phyloP scores from a whole-genome alignment of 35 echinoderm and acorn worm genomes.

The Acanthaster planci region DNA sequence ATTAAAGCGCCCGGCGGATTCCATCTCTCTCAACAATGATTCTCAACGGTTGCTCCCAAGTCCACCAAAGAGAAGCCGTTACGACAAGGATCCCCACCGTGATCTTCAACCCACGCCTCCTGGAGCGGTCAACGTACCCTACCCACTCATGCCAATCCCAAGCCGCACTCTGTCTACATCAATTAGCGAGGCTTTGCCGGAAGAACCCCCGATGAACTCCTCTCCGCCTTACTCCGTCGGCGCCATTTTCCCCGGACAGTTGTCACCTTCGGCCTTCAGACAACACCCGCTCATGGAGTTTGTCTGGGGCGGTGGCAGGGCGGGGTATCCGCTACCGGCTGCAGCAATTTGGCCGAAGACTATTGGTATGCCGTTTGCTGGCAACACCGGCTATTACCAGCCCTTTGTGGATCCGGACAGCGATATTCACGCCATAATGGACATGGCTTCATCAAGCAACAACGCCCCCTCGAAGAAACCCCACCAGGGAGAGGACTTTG shows the following conservation, averaged over 20 bases:
- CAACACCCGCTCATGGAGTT: slow-evolving; percentile 14
- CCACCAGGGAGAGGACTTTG: neutral
- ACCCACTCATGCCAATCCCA: slow-evolving; percentile 43
- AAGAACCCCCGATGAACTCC: neutral
- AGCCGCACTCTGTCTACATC: neutral
- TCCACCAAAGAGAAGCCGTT: neutral
- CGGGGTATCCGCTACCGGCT: neutral
- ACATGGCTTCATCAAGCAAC: neutral
- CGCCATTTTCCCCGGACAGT: neutral
- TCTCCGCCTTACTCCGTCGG: neutral
- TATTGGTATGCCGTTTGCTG: slow-evolving; percentile 6
- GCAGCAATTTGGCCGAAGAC: neutral
- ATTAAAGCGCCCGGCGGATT: neutral
- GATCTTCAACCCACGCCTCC: neutral
- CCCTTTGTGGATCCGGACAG: neutral
- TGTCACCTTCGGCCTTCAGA: neutral
- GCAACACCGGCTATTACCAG: slow-evolving; percentile 1
- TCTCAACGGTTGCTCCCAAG: slow-evolving; percentile 11
- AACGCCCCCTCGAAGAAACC: neutral
- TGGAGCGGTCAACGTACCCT: neutral
- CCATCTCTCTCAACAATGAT: neutral
- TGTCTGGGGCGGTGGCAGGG: neutral
- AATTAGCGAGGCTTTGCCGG: neutral
- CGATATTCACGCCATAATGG: neutral
- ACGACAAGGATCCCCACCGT: neutral